Evolutionary conservation across 2,888 invertebrate species (phyloP), one percentile per base, ranked within the genome.

Genomic region (Lathronympha strigana): DNA sequence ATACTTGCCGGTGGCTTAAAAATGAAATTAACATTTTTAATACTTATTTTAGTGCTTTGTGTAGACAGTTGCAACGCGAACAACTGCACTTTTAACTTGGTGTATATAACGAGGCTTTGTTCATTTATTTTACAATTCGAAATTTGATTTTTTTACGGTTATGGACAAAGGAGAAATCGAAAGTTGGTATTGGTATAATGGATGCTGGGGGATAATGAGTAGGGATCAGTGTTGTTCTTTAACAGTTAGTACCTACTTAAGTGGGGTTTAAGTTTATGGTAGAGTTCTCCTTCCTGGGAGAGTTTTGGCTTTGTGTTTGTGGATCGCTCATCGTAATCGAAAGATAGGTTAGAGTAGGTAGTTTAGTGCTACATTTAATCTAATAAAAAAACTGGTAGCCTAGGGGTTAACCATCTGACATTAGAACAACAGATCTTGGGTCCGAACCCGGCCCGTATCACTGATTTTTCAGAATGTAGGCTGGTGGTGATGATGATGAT

Each of bases 141-240:
- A 45, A 66, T 66, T 66, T 49, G 53, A 53, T 66, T 51, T 60
- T 66, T 64, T 61, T 31, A 66, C 40, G 58, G 60, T 17, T 36
- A 60, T 54, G 53, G 64, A 60, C 64, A 66, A 66, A 66, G 60
- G 53, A 62, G 33, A 17, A 33, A 51, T 43, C 53, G 66, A 47
- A 66, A 38, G 38, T 28, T 54, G 60, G 55, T n/a, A n/a, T n/a
- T n/a, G n/a, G 58, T 51, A 64, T 51, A 64, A 64, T 53, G 58
- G 58, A 45, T 64, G 57, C 43, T 45, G 45, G 11, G 51, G 9
- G 58, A 63, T 63, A 51, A 63, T 57, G 31, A 53, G 25, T 23
- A 45, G 23, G 36, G 58, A 64, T 64, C 60, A 53, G 63, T 50
- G 50, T 57, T 57, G 57, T 63, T 54, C 47, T 19, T 63, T 43